Percentiles rank a stretch among this genome's conserved stretches.
Evolutionary conservation across 2,797 vertebrate species (phyloP).

Genomic region (Sebastes steindachneri): DNA sequence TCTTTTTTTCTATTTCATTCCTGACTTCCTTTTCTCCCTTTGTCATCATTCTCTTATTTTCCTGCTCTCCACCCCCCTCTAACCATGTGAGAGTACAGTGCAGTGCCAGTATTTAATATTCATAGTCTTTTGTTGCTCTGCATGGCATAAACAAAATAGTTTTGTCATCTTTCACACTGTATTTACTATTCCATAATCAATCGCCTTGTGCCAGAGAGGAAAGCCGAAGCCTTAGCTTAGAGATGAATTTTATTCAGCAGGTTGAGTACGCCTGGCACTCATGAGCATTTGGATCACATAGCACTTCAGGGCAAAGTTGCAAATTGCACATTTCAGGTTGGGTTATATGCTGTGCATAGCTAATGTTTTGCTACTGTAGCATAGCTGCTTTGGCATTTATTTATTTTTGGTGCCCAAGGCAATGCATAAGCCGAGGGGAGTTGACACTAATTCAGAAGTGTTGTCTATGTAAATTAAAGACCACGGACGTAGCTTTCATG

Average conservation of each 20-base stretch:
- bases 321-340: slow-evolving; percentile 69
- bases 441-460: slow-evolving; percentile 38
- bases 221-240: neutral
- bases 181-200: slow-evolving; percentile 37
- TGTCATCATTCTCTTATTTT: neutral
- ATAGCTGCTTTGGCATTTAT: slow-evolving; percentile 43
- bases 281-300: slow-evolving; percentile 43
- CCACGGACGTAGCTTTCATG: slow-evolving; percentile 14
- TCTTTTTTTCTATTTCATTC: neutral
- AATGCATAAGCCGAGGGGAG: slow-evolving; percentile 16
- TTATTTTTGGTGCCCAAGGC: slow-evolving; percentile 42
- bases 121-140: neutral
- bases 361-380: slow-evolving; percentile 43
- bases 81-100: neutral
- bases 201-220: slow-evolving; percentile 1
- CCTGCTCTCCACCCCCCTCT: neutral
- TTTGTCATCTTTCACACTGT: slow-evolving; percentile 37
- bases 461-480: slow-evolving; percentile 48
- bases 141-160: slow-evolving; percentile 5
- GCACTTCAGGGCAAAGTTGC: slow-evolving; percentile 49
- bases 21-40: neutral
- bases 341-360: slow-evolving; percentile 48
- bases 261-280: slow-evolving; percentile 15
- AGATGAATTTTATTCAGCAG: slow-evolving; percentile 23
- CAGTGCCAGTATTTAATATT: slow-evolving; percentile 1